phyloP scores from a whole-genome alignment of 2,888 invertebrate species.

The Tipula helvola region DNA sequence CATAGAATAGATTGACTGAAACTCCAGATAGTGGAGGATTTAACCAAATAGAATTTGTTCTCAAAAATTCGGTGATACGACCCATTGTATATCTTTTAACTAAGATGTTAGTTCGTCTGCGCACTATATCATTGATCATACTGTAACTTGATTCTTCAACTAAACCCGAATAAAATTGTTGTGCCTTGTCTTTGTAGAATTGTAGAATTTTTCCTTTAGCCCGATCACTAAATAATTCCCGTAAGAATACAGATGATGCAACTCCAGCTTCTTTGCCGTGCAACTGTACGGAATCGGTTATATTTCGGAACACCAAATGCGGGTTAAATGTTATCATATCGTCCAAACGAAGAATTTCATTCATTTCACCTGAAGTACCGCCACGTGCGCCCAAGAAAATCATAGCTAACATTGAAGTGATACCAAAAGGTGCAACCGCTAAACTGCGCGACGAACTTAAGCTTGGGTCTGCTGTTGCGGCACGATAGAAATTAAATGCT shows the following conservation, averaged over 20 bases:
- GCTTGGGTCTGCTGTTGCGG: conserved; percentile 48
- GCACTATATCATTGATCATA: conserved; percentile 68
- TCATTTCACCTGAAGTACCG: conserved; percentile 81
- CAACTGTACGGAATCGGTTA: conserved; percentile 68
- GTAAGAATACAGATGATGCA: conserved; percentile 65
- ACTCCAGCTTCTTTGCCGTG: conserved; percentile 55
- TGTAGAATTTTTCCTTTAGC: conserved; percentile 66
- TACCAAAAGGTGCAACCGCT: conserved; percentile 71
- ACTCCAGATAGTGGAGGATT: conserved; percentile 68
- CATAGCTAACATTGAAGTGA: conserved; percentile 80
- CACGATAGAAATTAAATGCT: conserved; percentile 71
- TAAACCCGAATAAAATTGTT: conserved; percentile 75
- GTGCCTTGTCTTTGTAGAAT: conserved; percentile 78
- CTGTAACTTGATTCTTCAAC: conserved; percentile 77
- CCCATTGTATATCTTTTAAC: conserved; percentile 69
- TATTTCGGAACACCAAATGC: conserved; percentile 72
- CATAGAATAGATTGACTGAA: conserved; percentile 69
- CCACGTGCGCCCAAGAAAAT: conserved; percentile 78
- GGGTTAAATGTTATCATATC: conserved; percentile 86
- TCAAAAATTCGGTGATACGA: conserved; percentile 61
- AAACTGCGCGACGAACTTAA: conserved; percentile 65
- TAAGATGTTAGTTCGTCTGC: conserved; percentile 65
- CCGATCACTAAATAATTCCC: conserved; percentile 72
- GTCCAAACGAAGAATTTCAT: conserved; percentile 69
- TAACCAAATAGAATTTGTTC: conserved; percentile 56